Base-by-base conservation (phyloP, 1,140 invertebrate genomes). In the Monochamus saltuarius region DNA sequence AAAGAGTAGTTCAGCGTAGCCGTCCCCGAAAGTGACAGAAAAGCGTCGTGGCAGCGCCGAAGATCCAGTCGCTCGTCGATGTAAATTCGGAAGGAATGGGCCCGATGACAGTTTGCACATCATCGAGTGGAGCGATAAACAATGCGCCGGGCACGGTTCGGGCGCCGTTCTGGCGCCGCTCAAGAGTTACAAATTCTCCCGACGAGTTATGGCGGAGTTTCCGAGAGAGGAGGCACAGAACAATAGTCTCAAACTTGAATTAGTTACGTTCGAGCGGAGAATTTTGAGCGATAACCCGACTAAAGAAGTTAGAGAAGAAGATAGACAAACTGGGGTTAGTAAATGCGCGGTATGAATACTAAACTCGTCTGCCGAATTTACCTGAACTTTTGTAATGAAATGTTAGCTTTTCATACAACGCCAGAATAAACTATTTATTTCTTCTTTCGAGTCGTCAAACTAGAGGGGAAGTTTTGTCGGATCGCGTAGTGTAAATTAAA, bases 171-270 rank as follows among this genome's bases (percentile, higher is more conserved):
- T 40, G 14, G 6, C 43, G 40, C 19, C 51, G 34, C n/a, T 51
- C 19, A 29, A 29, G 22, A 29, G 22, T 29, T 29, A 29, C 22
- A 29, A 29, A 29, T 29, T 29, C 22, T 29, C 22, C 22, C 22
- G 22, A 29, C 22, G 22, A 29, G 22, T 29, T 29, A 29, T 29
- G 22, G 22, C 13, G 14, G 45, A 46, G 29, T 49, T 13, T 11
- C 7, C 14, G 17, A 57, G 29, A 47, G 57, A 16, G 55, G 29
- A 39, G 52, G 38, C 50, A 7, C 34, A 49, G 52, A 72, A 73
- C 72, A 73, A 73, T 72, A 63, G 69, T 72, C 69, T 69, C 69
- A 67, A 71, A 73, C 56, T 73, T 72, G 72, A 73, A 73, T 73
- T 73, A 73, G 72, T 69, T 69, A 62, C 70, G 70, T 72, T 72